phyloP scores from a whole-genome alignment of 2,797 vertebrate genomes.

The Sebastes hubbsi region DNA sequence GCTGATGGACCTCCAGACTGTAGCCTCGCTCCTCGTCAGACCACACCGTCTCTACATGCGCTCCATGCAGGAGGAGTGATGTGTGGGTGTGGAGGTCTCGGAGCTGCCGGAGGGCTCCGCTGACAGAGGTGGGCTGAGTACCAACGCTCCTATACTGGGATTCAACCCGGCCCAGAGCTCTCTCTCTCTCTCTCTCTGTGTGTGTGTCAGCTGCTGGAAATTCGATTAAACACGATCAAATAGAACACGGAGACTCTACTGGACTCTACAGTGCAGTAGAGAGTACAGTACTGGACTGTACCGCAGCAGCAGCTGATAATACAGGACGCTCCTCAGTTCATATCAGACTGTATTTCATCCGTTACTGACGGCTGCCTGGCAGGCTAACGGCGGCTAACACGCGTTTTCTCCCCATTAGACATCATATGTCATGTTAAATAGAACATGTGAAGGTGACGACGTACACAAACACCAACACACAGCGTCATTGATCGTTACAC shows the following conservation, averaged over 20 bases:
- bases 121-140: not conserved
- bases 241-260: too few relatives aligned
- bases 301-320: too few relatives aligned
- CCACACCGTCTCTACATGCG: not conserved
- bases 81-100: not conserved
- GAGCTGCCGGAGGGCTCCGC: not conserved
- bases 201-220: not conserved
- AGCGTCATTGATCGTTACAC: not conserved
- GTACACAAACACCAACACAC: not conserved
- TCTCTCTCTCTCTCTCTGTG: too few relatives aligned
- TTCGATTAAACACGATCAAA: not conserved
- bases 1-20: not conserved
- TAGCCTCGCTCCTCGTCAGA: not conserved
- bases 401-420: not conserved
- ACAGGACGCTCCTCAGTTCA: too few relatives aligned
- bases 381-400: too few relatives aligned
- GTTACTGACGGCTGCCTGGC: too few relatives aligned
- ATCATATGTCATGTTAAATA: too few relatives aligned
- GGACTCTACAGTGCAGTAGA: too few relatives aligned
- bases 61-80: not conserved
- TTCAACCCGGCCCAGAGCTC: not conserved
- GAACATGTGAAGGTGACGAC: not conserved
- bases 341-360: too few relatives aligned
- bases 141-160: not conserved
- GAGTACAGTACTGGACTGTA: too few relatives aligned